Base-by-base conservation (phyloP, 2,888 invertebrate genomes). In the Thereva nobilitata region DNA sequence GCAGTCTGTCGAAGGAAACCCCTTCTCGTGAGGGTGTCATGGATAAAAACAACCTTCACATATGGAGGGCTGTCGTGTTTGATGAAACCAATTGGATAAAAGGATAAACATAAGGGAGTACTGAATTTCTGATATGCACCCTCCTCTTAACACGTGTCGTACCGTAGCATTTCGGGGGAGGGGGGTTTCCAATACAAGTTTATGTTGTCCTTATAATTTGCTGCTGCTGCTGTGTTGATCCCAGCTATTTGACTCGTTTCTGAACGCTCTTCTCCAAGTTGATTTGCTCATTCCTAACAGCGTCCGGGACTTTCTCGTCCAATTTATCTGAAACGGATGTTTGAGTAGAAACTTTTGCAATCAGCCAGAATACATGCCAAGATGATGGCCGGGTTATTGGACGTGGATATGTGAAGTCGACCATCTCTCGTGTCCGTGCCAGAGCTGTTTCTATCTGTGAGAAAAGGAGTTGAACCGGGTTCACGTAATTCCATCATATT, bases 261-360 rank as follows among this genome's bases (percentile, higher is more conserved):
- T 50, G 61, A 50, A 50, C 41, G 49, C 50, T n/a, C n/a, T 61
- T 40, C 61, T 50, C 12, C 49, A 61, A 49, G 40, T 41, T 42
- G n/a, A 42, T 40, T 50, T 49, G 49, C 41, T 9, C 50, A 8
- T 61, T 41, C 50, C 59, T 53, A 38, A 34, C 61, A 49, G 10
- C 7, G 23, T 49, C 37, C 41, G 41, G 2, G 12, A 7, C 42
- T 34, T 23, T 38, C 38, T 40, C 50, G 41, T 47, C 64, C 64
- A 64, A 64, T 64, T 64, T 64, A 64, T 64, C 64, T 54, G 54
- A 42, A 57, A 37, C 65, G 65, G 65, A 66, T 66, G 65, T 66
- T 66, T 66, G 56, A 66, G 55, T 40, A 56, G 56, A 66, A 66
- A 66, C 50, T 66, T 66, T 66, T 49, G 65, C 65, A 66, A 66